Evolutionary conservation across 2,797 vertebrate species (phyloP).

Genomic region (Astyanax mexicanus): DNA sequence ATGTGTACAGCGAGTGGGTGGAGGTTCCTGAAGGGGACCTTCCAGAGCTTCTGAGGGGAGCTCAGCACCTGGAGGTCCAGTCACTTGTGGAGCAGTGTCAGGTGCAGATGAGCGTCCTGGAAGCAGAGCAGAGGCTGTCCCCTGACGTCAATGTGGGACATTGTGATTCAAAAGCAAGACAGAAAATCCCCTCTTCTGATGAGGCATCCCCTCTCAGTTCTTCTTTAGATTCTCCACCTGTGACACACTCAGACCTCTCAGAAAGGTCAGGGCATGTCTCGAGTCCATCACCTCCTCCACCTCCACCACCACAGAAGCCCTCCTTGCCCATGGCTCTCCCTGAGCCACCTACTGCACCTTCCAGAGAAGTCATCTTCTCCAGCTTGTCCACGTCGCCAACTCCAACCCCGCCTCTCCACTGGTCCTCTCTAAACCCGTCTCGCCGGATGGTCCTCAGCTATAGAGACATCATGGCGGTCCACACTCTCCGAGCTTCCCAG

Average conservation of each 20-base stretch:
- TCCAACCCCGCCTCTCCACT: conserved; percentile 61
- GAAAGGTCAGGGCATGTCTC: conserved; percentile 37
- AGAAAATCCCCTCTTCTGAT: conserved; percentile 47
- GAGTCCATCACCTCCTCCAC: conserved; percentile 9
- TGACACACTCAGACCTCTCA: conserved; percentile 29
- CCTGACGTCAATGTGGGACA: conserved; percentile 4
- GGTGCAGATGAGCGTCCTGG: conserved; percentile 63
- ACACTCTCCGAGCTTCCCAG: conserved; percentile 60
- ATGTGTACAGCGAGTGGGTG: conserved; percentile 78
- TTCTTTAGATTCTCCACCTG: conserved; percentile 40
- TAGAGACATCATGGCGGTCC: conserved; percentile 64
- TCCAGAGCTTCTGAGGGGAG: conserved; percentile 75
- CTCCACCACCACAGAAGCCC: conserved; percentile 55
- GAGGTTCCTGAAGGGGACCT: conserved; percentile 80
- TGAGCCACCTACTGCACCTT: conserved; percentile 19
- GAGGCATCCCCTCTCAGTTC: conserved; percentile 24
- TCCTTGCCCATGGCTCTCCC: conserved; percentile 37
- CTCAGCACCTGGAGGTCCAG: conserved; percentile 77
- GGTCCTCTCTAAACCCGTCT: conserved; percentile 67
- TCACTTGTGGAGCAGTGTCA: conserved; percentile 79
- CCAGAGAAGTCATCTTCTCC: conserved; percentile 67
- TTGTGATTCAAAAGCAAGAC: conserved; percentile 15
- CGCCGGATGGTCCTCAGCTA: conserved; percentile 68
- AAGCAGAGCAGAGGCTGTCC: conserved; percentile 11
- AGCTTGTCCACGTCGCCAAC: conserved; percentile 57